A percentile compares a stretch with the other conserved stretches of the same genome.
Evolutionary conservation across 2,888 invertebrate genomes (phyloP).

Genomic region (Archips crataeganus): DNA sequence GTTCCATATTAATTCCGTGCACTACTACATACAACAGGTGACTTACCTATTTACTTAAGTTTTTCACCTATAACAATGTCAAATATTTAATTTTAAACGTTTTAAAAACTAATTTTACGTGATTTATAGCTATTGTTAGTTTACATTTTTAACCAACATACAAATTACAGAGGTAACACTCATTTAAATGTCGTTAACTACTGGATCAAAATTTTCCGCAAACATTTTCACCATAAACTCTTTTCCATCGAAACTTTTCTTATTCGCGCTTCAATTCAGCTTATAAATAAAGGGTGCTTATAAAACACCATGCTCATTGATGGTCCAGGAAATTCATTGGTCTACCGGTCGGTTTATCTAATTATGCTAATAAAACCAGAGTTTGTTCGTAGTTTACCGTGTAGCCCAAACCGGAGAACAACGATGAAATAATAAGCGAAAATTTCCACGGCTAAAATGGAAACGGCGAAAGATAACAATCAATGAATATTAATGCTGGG

Average conservation of each 20-base stretch:
- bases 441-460: slow-evolving; percentile 50
- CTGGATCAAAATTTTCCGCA: background rate
- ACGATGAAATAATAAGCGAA: slow-evolving; percentile 68
- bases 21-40: too few species aligned
- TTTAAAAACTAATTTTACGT: too few species aligned
- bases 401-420: slow-evolving; percentile 48
- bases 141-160: too few species aligned
- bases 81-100: too few species aligned
- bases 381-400: slow-evolving; percentile 68
- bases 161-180: too few species aligned
- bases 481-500: slow-evolving; percentile 69
- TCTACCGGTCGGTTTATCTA: slow-evolving; percentile 67
- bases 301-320: slow-evolving; percentile 45
- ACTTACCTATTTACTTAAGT: too few species aligned
- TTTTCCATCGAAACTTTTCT: background rate
- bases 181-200: too few species aligned
- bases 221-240: background rate
- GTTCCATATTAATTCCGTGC: too few species aligned
- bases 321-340: slow-evolving; percentile 55
- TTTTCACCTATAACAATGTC: too few species aligned
- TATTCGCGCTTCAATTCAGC: background rate
- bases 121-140: too few species aligned
- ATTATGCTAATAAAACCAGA: slow-evolving; percentile 73
- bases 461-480: slow-evolving; percentile 59
- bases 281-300: slow-evolving; percentile 3